Percentiles rank a stretch among this genome's conserved stretches.
Conservation (phyloP, 2,888 invertebrate genomes). For the Halictus quadricinctus region DNA sequence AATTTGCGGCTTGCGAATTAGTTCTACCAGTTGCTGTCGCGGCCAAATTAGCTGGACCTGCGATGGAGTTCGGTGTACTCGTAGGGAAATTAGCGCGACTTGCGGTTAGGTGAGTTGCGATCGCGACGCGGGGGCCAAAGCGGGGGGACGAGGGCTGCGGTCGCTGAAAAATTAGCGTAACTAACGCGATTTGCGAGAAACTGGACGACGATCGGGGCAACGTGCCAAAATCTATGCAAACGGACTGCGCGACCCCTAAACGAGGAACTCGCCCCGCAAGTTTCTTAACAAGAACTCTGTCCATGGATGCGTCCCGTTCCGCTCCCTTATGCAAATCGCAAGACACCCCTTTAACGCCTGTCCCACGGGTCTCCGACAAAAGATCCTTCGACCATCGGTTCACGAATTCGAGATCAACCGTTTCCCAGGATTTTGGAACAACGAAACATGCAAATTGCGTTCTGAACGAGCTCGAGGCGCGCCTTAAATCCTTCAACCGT, state of each 20-base stretch:
- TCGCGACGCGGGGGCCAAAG: neutral
- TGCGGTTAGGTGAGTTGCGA: constrained; percentile 38
- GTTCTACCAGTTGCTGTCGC: constrained; percentile 31
- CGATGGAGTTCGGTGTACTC: constrained; percentile 35
- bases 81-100: constrained; percentile 44
- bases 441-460: constrained; percentile 12
- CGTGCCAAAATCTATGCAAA: neutral
- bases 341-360: neutral
- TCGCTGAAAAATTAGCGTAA: constrained; percentile 39
- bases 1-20: constrained; percentile 46
- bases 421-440: constrained; percentile 14
- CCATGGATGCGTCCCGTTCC: neutral
- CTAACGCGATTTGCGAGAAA: constrained; percentile 16
- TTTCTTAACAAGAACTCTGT: neutral
- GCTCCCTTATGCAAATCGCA: constrained; percentile 6
- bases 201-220: constrained; percentile 7
- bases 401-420: neutral
- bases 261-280: neutral
- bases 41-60: constrained; percentile 33
- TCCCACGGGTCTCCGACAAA: constrained; percentile 1
- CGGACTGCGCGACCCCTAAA: neutral
- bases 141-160: constrained; percentile 12
- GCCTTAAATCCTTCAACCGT: neutral
- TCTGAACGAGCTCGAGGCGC: neutral
- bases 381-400: neutral